Conservation (phyloP, 2,113 vertebrate species). For the Prunella himalayana region DNA sequence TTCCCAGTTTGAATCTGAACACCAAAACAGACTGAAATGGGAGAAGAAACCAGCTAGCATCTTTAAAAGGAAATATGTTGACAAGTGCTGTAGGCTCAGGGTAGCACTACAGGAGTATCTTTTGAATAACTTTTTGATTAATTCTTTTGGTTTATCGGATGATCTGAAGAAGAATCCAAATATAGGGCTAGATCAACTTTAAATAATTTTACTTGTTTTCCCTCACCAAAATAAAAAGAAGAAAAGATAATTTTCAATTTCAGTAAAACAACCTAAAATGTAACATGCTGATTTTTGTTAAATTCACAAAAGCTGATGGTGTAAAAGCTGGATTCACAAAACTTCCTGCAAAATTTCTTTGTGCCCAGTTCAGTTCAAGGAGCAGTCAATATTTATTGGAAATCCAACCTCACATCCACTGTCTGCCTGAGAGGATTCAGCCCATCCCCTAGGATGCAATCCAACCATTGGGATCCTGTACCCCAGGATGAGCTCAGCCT, state of each 20-base stretch:
- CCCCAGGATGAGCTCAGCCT: background rate
- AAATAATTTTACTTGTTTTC: background rate
- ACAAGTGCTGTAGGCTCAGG: background rate
- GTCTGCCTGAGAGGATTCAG: background rate
- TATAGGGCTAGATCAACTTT: background rate
- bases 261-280: background rate
- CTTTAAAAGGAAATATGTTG: background rate
- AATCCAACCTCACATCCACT: background rate
- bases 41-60: background rate
- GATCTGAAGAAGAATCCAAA: background rate
- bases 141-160: background rate
- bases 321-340: background rate
- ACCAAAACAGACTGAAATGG: background rate
- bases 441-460: background rate
- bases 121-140: background rate
- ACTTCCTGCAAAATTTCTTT: background rate
- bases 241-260: background rate
- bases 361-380: background rate
- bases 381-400: background rate
- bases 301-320: background rate
- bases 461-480: accelerated
- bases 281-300: background rate
- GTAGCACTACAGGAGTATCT: background rate
- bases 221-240: background rate
- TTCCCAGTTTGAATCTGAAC: background rate